Conservation (phyloP, 1,140 invertebrate genomes). For the Trinorchestia longiramus region DNA sequence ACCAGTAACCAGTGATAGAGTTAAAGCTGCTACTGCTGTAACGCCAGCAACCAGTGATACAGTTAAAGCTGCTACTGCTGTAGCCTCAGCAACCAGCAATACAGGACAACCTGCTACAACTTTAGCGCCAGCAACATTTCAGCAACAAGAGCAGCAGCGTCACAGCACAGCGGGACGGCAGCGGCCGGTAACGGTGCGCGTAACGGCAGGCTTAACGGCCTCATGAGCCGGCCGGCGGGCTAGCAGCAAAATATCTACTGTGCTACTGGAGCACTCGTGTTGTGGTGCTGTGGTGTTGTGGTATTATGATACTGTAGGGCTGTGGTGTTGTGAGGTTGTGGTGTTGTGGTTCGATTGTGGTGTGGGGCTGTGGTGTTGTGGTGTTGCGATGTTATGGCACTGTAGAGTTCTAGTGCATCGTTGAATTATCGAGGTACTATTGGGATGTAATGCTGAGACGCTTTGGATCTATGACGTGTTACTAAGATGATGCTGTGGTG, state of each 20-base stretch:
- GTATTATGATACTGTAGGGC: not conserved
- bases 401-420: not conserved
- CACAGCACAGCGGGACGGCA: not conserved
- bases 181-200: not conserved
- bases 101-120: not conserved
- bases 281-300: not conserved
- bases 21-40: not conserved
- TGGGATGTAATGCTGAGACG: too few relatives aligned
- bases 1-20: not conserved
- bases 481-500: too few relatives aligned
- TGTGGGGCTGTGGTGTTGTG: not conserved
- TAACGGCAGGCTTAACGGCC: slow-evolving; percentile 1
- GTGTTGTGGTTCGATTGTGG: not conserved
- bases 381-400: not conserved
- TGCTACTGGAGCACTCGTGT: not conserved
- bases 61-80: not conserved
- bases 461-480: too few relatives aligned
- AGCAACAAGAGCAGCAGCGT: not conserved
- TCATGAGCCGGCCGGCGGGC: too few relatives aligned
- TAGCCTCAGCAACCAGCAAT: not conserved
- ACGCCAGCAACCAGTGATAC: not conserved
- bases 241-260: not conserved
- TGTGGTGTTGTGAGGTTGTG: not conserved
- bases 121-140: not conserved
- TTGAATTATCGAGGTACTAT: too few relatives aligned